A percentile compares a stretch with the other conserved stretches of the same genome.
These are phyloP conservation scores for Anarsia innoxiella DNA, from an alignment of 2,888 invertebrate species.

Conservation along the genomic window DNA sequence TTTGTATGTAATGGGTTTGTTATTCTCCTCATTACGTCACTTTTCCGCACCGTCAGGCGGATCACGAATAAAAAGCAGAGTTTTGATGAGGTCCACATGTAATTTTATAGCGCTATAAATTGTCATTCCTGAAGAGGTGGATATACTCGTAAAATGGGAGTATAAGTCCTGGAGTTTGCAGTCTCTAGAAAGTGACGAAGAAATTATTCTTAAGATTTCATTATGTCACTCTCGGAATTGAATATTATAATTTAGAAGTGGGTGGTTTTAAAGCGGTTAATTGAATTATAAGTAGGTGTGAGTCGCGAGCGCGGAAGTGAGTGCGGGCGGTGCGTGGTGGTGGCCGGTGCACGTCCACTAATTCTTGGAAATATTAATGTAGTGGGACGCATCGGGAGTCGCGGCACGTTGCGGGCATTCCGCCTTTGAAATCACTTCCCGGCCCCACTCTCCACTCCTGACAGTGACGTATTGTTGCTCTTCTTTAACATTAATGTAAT, in stretches of 20 bases:
- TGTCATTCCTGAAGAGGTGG: slow-evolving; percentile 10
- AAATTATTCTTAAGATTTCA: slow-evolving; percentile 8
- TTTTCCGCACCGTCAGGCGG: background rate
- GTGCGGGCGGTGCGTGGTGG: too few relatives aligned
- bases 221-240: background rate
- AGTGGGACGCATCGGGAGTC: slow-evolving; percentile 54
- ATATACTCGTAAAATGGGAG: slow-evolving; percentile 7
- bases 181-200: slow-evolving; percentile 6
- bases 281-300: background rate
- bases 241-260: background rate
- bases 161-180: slow-evolving; percentile 8
- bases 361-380: slow-evolving; percentile 63
- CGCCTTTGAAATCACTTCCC: slow-evolving; percentile 70
- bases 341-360: slow-evolving; percentile 43
- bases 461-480: slow-evolving; percentile 71
- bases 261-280: too few relatives aligned
- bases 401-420: slow-evolving; percentile 62
- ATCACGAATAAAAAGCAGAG: slow-evolving; percentile 3
- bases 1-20: slow-evolving; percentile 10
- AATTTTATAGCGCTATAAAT: slow-evolving; percentile 12
- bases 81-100: slow-evolving; percentile 8
- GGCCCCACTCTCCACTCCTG: slow-evolving; percentile 47
- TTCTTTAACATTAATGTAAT: slow-evolving; percentile 70
- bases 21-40: slow-evolving; percentile 12
- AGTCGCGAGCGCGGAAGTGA: background rate